Percentiles rank a stretch among this genome's conserved stretches.
These are phyloP conservation scores for Torymus auratus DNA, from an alignment of 2,888 invertebrate genomes.

Conservation along the genomic window DNA sequence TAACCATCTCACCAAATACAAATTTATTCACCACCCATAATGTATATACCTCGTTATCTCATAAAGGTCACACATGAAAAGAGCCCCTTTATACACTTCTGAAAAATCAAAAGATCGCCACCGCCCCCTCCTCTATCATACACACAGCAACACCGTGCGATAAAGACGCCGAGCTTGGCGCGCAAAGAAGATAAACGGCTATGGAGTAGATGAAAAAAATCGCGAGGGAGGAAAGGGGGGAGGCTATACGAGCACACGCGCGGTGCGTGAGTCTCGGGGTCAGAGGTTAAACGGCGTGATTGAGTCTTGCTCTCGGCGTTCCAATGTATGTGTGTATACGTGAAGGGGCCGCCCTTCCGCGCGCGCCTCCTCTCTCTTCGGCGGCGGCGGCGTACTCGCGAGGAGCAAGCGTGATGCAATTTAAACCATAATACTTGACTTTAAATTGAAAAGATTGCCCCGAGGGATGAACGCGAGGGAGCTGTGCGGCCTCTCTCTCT, in stretches of 20 bases:
- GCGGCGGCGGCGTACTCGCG: slow-evolving; percentile 59
- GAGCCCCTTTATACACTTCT: too few species aligned
- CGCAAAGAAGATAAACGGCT: slow-evolving; percentile 22
- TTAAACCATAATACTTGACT: slow-evolving; percentile 77
- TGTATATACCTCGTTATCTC: too few species aligned
- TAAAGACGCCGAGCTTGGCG: not conserved
- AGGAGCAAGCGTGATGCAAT: slow-evolving; percentile 76
- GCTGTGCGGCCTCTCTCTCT: slow-evolving; percentile 54
- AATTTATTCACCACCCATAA: too few species aligned
- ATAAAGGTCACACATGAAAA: too few species aligned
- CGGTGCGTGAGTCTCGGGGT: slow-evolving; percentile 66
- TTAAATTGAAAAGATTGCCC: slow-evolving; percentile 77
- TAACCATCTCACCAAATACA: too few species aligned
- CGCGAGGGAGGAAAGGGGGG: slow-evolving; percentile 35
- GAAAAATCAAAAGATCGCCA: too few species aligned
- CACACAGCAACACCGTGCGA: too few species aligned
- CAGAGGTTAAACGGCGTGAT: slow-evolving; percentile 76
- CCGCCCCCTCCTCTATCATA: too few species aligned
- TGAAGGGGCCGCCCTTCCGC: slow-evolving; percentile 17
- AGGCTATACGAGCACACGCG: not conserved
- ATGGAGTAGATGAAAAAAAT: not conserved
- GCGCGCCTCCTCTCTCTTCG: slow-evolving; percentile 14
- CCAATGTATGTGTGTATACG: too few species aligned
- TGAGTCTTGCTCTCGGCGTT: slow-evolving; percentile 70
- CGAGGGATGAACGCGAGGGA: slow-evolving; percentile 73